Percentiles rank a stretch among this genome's conserved stretches.
These are phyloP conservation scores for Platycercus adscitus DNA, from an alignment of 2,113 vertebrate genomes.

Conservation along the genomic window DNA sequence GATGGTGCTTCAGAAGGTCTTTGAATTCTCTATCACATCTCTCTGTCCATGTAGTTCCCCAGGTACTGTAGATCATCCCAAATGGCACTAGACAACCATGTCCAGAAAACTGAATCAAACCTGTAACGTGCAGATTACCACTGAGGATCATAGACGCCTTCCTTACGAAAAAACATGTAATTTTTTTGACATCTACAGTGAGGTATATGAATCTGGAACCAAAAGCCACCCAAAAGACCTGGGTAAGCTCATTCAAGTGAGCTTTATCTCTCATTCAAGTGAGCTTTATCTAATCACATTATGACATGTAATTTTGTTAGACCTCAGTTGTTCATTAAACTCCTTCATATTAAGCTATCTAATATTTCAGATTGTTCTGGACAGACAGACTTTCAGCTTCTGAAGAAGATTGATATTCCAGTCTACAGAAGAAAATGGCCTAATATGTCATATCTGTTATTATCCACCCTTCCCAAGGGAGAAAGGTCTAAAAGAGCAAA, in stretches of 20 bases:
- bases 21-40: not conserved
- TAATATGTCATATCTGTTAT: not conserved
- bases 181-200: not conserved
- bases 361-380: not conserved
- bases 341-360: not conserved
- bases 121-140: not conserved
- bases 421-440: not conserved
- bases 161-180: not conserved
- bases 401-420: not conserved
- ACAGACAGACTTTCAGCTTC: not conserved
- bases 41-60: accelerated
- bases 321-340: not conserved
- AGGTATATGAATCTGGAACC: not conserved
- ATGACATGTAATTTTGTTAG: not conserved
- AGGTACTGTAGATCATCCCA: not conserved
- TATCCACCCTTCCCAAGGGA: not conserved
- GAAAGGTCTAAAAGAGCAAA: not conserved
- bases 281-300: not conserved
- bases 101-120: not conserved
- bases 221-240: not conserved
- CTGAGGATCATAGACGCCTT: not conserved
- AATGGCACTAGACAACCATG: not conserved
- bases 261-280: not conserved
- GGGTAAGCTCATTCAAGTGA: not conserved
- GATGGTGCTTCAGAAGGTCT: not conserved